phyloP scores from a whole-genome alignment of 2,888 invertebrate genomes.

The Amblyteles armatorius region DNA sequence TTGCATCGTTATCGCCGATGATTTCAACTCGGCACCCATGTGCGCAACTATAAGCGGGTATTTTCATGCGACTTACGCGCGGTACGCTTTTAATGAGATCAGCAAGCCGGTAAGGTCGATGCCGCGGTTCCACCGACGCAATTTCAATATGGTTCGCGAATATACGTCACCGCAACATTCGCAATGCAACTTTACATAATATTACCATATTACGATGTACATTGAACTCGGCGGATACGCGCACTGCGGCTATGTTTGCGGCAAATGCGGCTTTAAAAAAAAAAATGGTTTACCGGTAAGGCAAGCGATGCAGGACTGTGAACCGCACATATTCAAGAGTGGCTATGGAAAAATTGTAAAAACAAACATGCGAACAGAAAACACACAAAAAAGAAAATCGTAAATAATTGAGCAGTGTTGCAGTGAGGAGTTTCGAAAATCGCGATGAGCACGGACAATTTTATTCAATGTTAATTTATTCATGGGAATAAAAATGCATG shows the following conservation, averaged over 20 bases:
- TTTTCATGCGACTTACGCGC: not conserved
- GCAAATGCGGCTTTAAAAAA: not conserved
- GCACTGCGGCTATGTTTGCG: not conserved
- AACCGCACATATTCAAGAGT: not conserved
- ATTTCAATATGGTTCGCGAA: not conserved
- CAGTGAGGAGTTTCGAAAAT: too few relatives aligned
- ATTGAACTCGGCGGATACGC: not conserved
- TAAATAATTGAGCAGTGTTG: not conserved
- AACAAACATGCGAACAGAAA: not conserved
- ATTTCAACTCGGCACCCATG: not conserved
- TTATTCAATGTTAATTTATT: constrained; percentile 25
- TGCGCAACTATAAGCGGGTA: not conserved
- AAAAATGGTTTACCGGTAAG: not conserved
- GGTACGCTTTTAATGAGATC: constrained; percentile 1
- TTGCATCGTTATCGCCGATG: constrained; percentile 15
- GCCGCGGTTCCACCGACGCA: not conserved
- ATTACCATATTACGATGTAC: not conserved
- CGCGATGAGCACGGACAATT: not conserved
- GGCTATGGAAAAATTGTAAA: not conserved
- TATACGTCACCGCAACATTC: not conserved
- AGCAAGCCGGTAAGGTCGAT: not conserved
- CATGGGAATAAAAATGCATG: not conserved
- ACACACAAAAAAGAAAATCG: too few relatives aligned
- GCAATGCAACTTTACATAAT: not conserved
- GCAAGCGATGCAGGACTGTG: not conserved